Conservation (phyloP, 2,113 vertebrate species). For the Salvelinus alpinus region DNA sequence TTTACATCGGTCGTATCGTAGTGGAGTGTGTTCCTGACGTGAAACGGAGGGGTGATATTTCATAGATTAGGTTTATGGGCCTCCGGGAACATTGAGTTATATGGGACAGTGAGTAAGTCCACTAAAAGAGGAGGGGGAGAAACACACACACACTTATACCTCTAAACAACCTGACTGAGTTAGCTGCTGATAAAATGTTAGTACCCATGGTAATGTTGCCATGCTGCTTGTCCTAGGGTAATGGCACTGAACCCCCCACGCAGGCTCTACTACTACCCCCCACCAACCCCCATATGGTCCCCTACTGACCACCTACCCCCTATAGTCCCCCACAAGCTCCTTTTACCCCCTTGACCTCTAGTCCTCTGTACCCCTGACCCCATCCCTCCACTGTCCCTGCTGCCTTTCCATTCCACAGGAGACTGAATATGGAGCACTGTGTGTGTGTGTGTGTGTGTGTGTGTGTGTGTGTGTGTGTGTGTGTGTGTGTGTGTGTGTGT, state of each 20-base stretch:
- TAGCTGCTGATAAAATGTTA: slow-evolving; percentile 74
- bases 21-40: slow-evolving; percentile 58
- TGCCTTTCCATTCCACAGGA: not conserved
- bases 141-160: slow-evolving; percentile 8
- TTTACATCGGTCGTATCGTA: slow-evolving; percentile 55
- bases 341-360: too few relatives aligned
- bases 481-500: too few relatives aligned
- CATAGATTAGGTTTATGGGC: slow-evolving; percentile 56
- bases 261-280: too few relatives aligned
- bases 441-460: too few relatives aligned
- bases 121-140: not conserved
- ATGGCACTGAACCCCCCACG: too few relatives aligned
- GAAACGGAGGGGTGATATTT: slow-evolving; percentile 55
- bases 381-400: not conserved
- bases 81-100: slow-evolving; percentile 34
- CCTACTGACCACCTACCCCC: too few relatives aligned
- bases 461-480: too few relatives aligned
- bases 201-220: slow-evolving; percentile 35
- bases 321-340: too few relatives aligned
- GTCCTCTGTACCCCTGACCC: not conserved
- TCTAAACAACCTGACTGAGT: slow-evolving; percentile 61
- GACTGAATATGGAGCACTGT: too few relatives aligned
- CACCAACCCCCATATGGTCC: too few relatives aligned
- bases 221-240: not conserved
- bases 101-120: not conserved